A percentile compares a stretch with the other conserved stretches of the same genome.
Conservation (phyloP, 2,797 vertebrate genomes). For the Gambelia wislizenii region DNA sequence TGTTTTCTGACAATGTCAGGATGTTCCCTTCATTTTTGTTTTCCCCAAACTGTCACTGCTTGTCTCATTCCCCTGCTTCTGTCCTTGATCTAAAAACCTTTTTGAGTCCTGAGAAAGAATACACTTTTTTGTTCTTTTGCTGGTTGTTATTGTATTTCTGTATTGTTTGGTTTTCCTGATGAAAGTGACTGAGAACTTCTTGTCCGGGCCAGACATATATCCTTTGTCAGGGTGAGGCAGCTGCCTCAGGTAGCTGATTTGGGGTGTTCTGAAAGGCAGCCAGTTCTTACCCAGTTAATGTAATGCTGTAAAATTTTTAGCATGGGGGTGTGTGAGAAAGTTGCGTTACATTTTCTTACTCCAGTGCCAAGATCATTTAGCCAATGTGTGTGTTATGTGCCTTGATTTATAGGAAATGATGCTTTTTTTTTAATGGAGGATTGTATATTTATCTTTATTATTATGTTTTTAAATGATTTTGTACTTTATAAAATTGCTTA, state of each 20-base stretch:
- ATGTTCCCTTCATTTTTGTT: conserved; percentile 64
- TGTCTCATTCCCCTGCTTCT: conserved; percentile 42
- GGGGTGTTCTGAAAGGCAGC: background rate
- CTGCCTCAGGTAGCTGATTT: background rate
- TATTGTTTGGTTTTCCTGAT: conserved; percentile 2
- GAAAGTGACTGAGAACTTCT: conserved; percentile 6
- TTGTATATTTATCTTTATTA: too few species aligned
- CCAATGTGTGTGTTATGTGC: background rate
- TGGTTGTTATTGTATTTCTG: background rate
- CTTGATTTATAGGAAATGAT: background rate
- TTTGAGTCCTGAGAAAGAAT: conserved; percentile 31
- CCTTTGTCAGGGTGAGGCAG: background rate
- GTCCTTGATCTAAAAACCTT: conserved; percentile 55
- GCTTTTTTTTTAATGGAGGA: too few species aligned
- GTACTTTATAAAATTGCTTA: too few species aligned
- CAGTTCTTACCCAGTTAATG: background rate
- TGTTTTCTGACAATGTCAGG: conserved; percentile 66
- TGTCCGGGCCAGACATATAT: background rate
- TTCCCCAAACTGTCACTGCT: conserved; percentile 56
- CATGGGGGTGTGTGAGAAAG: too few species aligned
- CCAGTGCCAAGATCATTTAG: too few species aligned
- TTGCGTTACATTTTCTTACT: background rate
- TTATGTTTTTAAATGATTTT: too few species aligned
- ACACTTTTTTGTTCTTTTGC: conserved; percentile 3
- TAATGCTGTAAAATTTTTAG: background rate